phyloP scores from a whole-genome alignment of 2,888 invertebrate genomes.

The Andrena minutula region DNA sequence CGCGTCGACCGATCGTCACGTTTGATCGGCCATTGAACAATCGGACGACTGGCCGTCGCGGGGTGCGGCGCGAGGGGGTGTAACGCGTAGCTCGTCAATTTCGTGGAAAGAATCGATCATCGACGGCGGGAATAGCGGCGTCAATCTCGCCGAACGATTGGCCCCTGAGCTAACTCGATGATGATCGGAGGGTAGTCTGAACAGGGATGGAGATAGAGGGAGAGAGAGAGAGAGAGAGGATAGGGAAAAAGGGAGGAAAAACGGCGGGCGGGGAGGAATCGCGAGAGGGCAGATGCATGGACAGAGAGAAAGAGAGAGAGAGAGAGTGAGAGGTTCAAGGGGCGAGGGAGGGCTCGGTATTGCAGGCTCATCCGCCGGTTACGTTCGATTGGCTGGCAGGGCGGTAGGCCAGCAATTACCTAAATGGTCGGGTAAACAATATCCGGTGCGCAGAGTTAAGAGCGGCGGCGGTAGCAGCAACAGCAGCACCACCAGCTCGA shows the following conservation, averaged over 20 bases:
- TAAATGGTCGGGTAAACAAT: slow-evolving; percentile 85
- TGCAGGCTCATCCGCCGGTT: slow-evolving; percentile 79
- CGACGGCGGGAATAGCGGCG: slow-evolving; percentile 50
- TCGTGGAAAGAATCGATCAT: slow-evolving; percentile 70
- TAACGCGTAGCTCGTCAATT: slow-evolving; percentile 56
- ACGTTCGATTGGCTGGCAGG: slow-evolving; percentile 81
- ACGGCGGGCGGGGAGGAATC: slow-evolving; percentile 23
- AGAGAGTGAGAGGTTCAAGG: slow-evolving; percentile 8
- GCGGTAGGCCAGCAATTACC: slow-evolving; percentile 84
- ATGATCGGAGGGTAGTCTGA: slow-evolving; percentile 56
- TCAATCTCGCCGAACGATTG: slow-evolving; percentile 66
- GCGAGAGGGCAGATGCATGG: slow-evolving; percentile 12
- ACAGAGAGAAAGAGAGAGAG: slow-evolving; percentile 21
- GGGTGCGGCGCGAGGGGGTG: not conserved
- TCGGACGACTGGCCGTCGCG: slow-evolving; percentile 8
- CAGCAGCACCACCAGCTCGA: slow-evolving; percentile 43
- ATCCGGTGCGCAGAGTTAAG: slow-evolving; percentile 82
- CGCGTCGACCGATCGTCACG: slow-evolving; percentile 13
- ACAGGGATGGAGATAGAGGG: slow-evolving; percentile 29
- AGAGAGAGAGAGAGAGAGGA: slow-evolving; percentile 20
- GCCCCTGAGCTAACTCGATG: slow-evolving; percentile 67
- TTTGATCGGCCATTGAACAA: slow-evolving; percentile 26
- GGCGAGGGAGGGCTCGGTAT: slow-evolving; percentile 74
- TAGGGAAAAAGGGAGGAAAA: slow-evolving; percentile 30
- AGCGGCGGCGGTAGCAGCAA: slow-evolving; percentile 69